Base-by-base conservation (phyloP, 2,888 invertebrate species). In the Tridacna gigas region DNA sequence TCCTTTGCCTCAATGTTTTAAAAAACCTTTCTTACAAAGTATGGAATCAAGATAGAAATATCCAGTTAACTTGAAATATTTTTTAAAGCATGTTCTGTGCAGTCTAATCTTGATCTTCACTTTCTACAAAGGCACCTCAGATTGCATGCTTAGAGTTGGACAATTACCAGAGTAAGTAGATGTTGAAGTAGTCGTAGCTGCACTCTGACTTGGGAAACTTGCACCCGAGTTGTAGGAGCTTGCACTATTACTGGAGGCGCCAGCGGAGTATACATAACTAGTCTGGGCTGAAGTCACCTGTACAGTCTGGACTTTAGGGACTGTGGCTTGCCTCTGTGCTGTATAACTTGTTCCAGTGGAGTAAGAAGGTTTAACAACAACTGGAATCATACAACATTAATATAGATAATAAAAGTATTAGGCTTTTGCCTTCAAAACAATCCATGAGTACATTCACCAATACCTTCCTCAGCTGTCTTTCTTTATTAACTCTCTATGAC, bases 231-330 rank as follows among this genome's bases (percentile, higher is more conserved):
- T 91, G 66, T 83, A 88, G 11, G 91, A 91, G 9, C 92, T 91
- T n/a, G 91, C 90, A 22, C 89, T 83, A 66, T 93, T 91, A 28
- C 90, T 89, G 12, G 92, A 89, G 13, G 91, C 89, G 12, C 89
- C 91, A 25, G 91, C 83, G 3, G 92, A 89, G 84, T 93, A 93
- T 56, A 93, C 93, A 83, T 93, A 93, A 65, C 91, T 93, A 5
- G 91, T 89, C 9, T 91, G 91, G 48, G 93, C 89, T 0, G 93
- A 89, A 25, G 91, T 90, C 60, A 91, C 92, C 78, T 92, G 93
- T 4, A 92, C 90, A 13, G 91, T 88, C 47, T 91, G 89, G 18
- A 92, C 91, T 77, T 93, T 94, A 2, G 89, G 92, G n/a, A 89
- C 90, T 15, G 91, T 89, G 12, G 90, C 86, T 73, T 90, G 92